phyloP scores from a whole-genome alignment of 2,113 vertebrate species.

The Antechinus flavipes region DNA sequence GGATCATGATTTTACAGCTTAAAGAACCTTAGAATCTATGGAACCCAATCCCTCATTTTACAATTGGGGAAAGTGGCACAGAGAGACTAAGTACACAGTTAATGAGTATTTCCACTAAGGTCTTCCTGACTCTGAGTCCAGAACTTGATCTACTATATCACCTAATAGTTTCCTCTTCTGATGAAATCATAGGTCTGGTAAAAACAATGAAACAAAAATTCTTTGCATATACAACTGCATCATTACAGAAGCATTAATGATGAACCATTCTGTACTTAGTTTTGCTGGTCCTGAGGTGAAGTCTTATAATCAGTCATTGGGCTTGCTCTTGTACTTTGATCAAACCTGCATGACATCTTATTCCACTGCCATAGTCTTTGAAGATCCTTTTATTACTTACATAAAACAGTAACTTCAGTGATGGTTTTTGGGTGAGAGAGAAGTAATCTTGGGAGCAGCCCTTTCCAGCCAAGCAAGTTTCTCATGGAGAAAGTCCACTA shows the following conservation, averaged over 20 bases:
- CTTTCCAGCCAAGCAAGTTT: not conserved
- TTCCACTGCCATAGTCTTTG: not conserved
- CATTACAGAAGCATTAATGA: not conserved
- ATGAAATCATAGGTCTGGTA: too few relatives aligned
- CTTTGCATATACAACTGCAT: not conserved
- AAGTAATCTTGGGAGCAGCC: not conserved
- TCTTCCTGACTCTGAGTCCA: not conserved
- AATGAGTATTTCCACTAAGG: not conserved
- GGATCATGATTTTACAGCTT: too few relatives aligned
- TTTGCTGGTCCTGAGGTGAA: not conserved
- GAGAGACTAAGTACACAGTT: not conserved
- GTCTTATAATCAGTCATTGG: not conserved
- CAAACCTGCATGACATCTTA: not conserved
- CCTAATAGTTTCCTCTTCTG: too few relatives aligned
- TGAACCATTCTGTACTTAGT: not conserved
- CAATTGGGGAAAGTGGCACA: not conserved
- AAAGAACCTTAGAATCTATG: too few relatives aligned
- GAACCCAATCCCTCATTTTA: not conserved
- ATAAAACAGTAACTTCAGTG: not conserved
- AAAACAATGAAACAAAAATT: not conserved
- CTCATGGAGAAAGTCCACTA: not conserved
- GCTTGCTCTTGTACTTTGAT: not conserved
- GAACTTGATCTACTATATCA: not conserved
- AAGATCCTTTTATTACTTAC: not conserved
- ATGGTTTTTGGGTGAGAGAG: not conserved